These are phyloP conservation scores for Caiman crocodilus DNA, from an alignment of 2,797 vertebrate genomes.

Conservation along the genomic window DNA sequence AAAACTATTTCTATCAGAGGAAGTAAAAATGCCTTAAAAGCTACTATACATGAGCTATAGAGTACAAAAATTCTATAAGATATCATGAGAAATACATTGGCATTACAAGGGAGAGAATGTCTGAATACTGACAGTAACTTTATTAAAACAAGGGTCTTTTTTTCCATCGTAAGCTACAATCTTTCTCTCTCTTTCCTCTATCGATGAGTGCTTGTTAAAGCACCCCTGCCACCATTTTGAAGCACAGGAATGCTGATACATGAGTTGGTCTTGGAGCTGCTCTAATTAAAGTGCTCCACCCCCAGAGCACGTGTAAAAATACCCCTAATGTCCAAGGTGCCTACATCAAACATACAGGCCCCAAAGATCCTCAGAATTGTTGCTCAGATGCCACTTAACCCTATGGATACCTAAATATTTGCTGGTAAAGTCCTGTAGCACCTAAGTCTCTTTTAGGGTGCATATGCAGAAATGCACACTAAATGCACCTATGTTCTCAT, in stretches of 20 bases:
- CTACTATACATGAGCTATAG: background rate
- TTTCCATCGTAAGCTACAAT: background rate
- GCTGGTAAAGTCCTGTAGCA: background rate
- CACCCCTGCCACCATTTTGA: no score
- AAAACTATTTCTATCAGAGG: background rate
- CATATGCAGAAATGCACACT: no score
- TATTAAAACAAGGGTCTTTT: background rate
- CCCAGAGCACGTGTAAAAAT: no score
- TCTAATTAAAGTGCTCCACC: no score
- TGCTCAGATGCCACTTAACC: background rate
- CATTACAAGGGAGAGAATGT: background rate
- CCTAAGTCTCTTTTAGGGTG: background rate
- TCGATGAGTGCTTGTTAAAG: background rate
- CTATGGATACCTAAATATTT: background rate
- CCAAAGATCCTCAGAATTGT: background rate
- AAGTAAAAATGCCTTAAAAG: fast-evolving
- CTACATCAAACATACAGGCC: background rate
- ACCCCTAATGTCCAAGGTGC: background rate
- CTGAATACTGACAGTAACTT: background rate
- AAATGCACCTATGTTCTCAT: background rate
- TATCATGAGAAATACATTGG: background rate
- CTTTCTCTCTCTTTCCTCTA: background rate
- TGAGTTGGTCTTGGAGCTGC: no score
- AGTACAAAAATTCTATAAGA: background rate
- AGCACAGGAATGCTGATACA: no score